Evolutionary conservation across 2,888 invertebrate species (phyloP), one percentile per base, ranked within the genome.

Genomic region (Strigamia maritima): DNA sequence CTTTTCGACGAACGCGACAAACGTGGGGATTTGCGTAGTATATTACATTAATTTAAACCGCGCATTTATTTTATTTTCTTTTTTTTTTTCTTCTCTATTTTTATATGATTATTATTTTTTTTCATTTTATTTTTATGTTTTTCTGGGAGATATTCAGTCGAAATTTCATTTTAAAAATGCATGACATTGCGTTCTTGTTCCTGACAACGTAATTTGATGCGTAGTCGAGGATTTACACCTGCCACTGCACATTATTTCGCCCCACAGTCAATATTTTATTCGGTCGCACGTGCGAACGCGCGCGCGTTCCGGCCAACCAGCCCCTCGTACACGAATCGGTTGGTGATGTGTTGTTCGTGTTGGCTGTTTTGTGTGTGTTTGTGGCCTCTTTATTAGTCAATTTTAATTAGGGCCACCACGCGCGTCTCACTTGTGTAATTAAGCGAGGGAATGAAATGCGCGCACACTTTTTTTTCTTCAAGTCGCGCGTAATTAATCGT

Each of bases 381-480:
- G 49, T 65, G 60, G 38, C 60, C 28, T 78, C 78, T 77, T 77
- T 49, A 77, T 77, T 77, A 77, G 44, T 49, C 77, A 77, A 77
- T 77, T 77, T 77, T 77, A 77, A 77, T 77, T 77, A 77, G 70
- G 70, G 70, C 70, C 77, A 77, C 44, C 77, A 77, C 49, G 77
- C 77, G 77, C 44, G 77, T 77, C 70, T 70, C 70, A 28, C 70
- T 77, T 77, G 44, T 49, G 77, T 77, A 77, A 77, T 77, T 77
- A 77, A 77, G 77, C 77, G 70, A 54, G 70, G 70, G 70, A 70
- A 70, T 12, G 70, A 70, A 28, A 70, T 24, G 70, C 70, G 70
- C 70, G 70, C 70, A 26, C 54, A 54, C 54, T 54, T 54, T 70
- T 70, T 70, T 70, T 70, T 28, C 24, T 19, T n/a, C 54, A 19